These are phyloP conservation scores for Eubucco bourcierii DNA, from an alignment of 2,113 vertebrate genomes.

Conservation along the genomic window DNA sequence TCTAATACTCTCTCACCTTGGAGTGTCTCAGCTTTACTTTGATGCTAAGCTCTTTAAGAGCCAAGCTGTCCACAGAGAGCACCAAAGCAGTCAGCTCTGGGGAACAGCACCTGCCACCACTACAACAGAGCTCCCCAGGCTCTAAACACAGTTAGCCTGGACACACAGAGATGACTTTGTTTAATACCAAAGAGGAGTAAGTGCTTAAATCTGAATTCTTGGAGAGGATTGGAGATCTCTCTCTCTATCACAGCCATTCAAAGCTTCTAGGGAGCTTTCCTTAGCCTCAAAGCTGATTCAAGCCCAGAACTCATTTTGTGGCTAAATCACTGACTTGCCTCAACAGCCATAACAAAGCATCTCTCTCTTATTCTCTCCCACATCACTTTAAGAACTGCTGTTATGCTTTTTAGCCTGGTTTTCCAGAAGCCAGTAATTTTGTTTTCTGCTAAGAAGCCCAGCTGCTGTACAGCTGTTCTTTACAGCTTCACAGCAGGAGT, in stretches of 20 bases:
- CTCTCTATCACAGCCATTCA: neutral
- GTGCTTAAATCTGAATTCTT: neutral
- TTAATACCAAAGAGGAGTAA: neutral
- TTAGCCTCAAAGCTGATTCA: neutral
- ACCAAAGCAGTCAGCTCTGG: neutral
- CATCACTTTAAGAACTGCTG: neutral
- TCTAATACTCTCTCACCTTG: neutral
- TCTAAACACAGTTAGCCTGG: accelerated
- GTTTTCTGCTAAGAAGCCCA: neutral
- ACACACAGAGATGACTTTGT: neutral
- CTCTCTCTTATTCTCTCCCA: neutral
- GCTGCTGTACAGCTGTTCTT: constrained; percentile 8
- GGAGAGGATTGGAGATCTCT: too few species aligned
- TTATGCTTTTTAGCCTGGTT: neutral
- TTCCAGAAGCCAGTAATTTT: neutral
- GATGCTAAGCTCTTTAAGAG: neutral
- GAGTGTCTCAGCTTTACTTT: neutral
- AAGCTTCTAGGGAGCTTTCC: neutral
- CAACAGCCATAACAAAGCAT: neutral
- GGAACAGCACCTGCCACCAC: neutral
- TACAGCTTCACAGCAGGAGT: neutral
- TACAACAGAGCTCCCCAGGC: neutral
- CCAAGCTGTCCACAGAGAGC: neutral
- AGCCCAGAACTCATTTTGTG: neutral
- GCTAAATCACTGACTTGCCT: neutral